Base-by-base conservation (phyloP, 2,888 invertebrate genomes). In the Ptycholaimellus sp. region DNA sequence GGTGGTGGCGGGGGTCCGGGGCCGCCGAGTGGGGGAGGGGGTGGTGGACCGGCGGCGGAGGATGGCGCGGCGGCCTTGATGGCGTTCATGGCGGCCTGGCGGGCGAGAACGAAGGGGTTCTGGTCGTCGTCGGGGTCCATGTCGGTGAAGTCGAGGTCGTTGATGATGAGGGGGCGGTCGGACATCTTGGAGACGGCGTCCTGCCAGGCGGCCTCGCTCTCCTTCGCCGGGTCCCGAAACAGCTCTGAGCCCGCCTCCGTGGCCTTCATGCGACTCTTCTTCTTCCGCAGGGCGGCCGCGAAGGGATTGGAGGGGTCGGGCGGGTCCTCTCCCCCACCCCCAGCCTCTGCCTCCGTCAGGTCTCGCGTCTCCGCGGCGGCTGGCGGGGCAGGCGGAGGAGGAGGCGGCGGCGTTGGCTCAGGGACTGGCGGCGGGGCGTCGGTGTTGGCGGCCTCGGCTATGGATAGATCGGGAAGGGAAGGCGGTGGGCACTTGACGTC, bases 131-230 rank as follows among this genome's bases (percentile, higher is more conserved):
- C 85, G 38, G 79, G 80, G 35, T 71, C 72, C 37, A 96, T 67
- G 61, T 93, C 90, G 11, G 82, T 82, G 61, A 96, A 96, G 62
- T 96, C 93, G 53, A 93, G 68, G 62, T 93, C 90, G 59, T 87
- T 83, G 44, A 70, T 65, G 33, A 83, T 69, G 45, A 77, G 72
- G 2, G 63, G 60, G n/a, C 43, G 76, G 3, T 49, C 48, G 34
- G 53, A 46, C 37, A 59, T 37, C 19, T 48, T 49, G 28, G 73
- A 72, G 35, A 76, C 73, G 42, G 90, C 60, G 52, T 81, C 77
- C 53, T 90, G 85, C 87, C 90, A 90, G 6, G 25, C 25, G 6
- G 25, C 25, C 25, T 23, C 40, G n/a, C 33, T 25, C 25, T 25
- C 25, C 25, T 25, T 25, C 25, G 7, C 25, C 13, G 7, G 7